Conservation (phyloP, 2,113 vertebrate genomes). For the Carlito syrichta region DNA sequence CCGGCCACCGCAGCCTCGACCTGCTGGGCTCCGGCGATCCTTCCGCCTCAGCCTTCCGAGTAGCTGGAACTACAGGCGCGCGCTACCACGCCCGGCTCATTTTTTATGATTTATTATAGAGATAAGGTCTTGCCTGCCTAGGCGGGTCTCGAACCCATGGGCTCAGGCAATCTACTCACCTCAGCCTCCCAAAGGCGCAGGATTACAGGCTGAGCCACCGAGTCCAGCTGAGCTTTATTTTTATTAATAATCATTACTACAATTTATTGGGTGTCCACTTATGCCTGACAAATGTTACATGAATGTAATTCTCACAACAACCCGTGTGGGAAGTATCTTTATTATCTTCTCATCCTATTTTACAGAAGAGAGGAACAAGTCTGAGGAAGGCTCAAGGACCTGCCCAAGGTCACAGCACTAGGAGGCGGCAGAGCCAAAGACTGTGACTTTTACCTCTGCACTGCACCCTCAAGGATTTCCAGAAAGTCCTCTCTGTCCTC, state of each 20-base stretch:
- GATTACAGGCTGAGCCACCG: too few species aligned
- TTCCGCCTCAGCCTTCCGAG: too few species aligned
- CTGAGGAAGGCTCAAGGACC: background rate
- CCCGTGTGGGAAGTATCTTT: background rate
- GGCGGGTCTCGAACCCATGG: too few species aligned
- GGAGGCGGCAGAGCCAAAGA: background rate
- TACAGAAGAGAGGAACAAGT: background rate
- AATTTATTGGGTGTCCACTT: background rate
- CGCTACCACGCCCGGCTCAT: too few species aligned
- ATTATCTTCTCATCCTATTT: background rate
- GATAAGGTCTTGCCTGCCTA: too few species aligned
- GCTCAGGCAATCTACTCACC: too few species aligned
- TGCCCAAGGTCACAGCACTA: background rate
- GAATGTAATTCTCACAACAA: background rate
- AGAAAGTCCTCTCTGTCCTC: background rate
- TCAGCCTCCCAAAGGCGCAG: too few species aligned
- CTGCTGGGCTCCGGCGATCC: too few species aligned
- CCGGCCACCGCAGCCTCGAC: too few species aligned
- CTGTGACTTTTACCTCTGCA: fast-evolving
- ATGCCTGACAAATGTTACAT: background rate
- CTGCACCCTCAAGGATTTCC: too few species aligned
- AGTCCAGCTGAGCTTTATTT: background rate
- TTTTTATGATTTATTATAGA: too few species aligned
- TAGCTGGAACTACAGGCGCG: too few species aligned
- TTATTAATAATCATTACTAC: background rate